phyloP scores from a whole-genome alignment of 2,113 vertebrate species.

The Semicossyphus pulcher region DNA sequence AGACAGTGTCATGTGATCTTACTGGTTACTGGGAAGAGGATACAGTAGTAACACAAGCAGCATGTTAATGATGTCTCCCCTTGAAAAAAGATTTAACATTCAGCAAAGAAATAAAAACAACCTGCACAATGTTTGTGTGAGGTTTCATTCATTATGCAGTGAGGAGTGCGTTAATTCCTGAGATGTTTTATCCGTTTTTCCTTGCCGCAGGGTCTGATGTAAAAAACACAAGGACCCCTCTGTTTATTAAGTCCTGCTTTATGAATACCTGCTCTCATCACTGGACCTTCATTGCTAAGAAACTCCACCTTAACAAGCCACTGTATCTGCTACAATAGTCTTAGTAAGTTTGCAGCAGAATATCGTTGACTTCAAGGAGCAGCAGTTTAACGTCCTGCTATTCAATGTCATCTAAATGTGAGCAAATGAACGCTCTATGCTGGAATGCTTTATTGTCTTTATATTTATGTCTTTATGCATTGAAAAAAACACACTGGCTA shows the following conservation, averaged over 20 bases:
- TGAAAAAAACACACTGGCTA: slow-evolving; percentile 1
- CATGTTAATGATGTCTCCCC: background rate
- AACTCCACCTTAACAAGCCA: slow-evolving; percentile 16
- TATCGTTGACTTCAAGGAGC: slow-evolving; percentile 15
- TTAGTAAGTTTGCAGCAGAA: slow-evolving; percentile 18
- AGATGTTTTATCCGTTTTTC: slow-evolving; percentile 16
- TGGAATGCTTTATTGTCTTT: slow-evolving; percentile 21
- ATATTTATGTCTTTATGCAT: background rate
- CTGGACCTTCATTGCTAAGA: slow-evolving; percentile 12
- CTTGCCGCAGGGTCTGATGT: slow-evolving; percentile 29
- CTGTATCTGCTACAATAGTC: slow-evolving; percentile 12
- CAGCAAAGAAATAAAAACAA: slow-evolving; percentile 5
- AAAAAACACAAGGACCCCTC: slow-evolving; percentile 60
- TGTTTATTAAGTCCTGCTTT: slow-evolving; percentile 40
- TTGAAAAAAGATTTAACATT: no score
- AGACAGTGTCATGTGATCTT: slow-evolving; percentile 34
- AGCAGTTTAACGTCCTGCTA: background rate
- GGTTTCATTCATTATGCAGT: slow-evolving; percentile 37
- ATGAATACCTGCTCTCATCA: slow-evolving; percentile 47
- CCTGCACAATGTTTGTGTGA: background rate
- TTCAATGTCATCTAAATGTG: slow-evolving; percentile 1
- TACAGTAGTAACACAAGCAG: background rate
- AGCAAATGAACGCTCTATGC: slow-evolving; percentile 14
- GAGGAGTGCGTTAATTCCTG: slow-evolving; percentile 16
- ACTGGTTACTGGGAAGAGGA: slow-evolving; percentile 10